phyloP scores from a whole-genome alignment of 2,797 vertebrate species.

The Rhinophrynus dorsalis region DNA sequence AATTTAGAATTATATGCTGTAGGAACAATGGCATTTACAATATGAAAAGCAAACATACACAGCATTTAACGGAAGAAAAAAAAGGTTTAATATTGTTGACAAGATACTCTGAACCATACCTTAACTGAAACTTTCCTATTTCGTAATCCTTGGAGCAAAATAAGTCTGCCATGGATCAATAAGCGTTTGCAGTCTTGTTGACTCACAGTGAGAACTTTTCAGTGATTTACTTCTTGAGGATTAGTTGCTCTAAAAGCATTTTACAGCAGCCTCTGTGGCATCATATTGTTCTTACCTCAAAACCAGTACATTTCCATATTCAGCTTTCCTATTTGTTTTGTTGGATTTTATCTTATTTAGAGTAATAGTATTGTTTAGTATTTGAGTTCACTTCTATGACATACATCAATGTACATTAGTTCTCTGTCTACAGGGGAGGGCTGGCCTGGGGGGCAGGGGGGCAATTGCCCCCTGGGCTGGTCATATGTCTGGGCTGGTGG shows the following conservation, averaged over 20 bases:
- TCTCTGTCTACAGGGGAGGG: no score
- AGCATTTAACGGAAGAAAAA: background rate
- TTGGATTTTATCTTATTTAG: background rate
- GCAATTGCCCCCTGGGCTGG: no score
- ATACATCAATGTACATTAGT: no score
- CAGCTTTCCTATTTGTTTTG: background rate
- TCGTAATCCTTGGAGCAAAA: background rate
- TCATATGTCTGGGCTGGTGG: no score
- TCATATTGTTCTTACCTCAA: background rate
- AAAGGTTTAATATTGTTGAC: background rate
- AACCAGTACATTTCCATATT: background rate
- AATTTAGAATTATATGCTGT: background rate
- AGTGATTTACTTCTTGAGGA: background rate
- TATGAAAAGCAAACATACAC: background rate
- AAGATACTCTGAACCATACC: no score
- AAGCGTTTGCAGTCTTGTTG: background rate
- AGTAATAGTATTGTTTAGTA: no score
- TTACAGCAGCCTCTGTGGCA: no score
- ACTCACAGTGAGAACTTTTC: background rate
- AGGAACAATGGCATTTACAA: background rate
- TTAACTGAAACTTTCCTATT: background rate
- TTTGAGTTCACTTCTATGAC: no score
- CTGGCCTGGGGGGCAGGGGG: no score
- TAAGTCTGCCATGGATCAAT: background rate
- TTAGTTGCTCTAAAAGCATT: background rate